A percentile compares a stretch with the other conserved stretches of the same genome.
Conservation (phyloP, 2,113 vertebrate genomes). For the Dendrocopos noguchii region DNA sequence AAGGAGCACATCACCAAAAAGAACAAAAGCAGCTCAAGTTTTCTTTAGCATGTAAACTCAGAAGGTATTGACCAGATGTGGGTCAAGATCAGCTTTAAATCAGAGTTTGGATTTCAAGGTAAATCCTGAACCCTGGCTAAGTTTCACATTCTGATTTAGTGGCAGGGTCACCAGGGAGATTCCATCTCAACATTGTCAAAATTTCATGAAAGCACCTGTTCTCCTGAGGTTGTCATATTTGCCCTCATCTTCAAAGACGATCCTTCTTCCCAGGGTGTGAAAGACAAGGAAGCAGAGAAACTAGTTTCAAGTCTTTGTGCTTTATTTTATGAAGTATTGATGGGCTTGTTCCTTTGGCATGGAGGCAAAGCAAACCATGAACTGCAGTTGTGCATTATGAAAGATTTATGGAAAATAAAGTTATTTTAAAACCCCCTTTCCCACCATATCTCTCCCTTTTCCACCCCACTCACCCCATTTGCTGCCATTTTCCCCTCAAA, state of each 20-base stretch:
- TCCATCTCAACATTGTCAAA: not conserved
- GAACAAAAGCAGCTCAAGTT: not conserved
- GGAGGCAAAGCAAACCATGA: too few relatives aligned
- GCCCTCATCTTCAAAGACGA: not conserved
- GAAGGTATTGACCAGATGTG: not conserved
- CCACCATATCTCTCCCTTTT: too few relatives aligned
- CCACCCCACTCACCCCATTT: too few relatives aligned
- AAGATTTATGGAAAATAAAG: too few relatives aligned
- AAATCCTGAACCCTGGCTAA: not conserved
- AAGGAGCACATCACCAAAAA: not conserved
- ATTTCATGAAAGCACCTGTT: not conserved
- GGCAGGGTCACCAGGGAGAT: not conserved
- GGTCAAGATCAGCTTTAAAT: constrained; percentile 4
- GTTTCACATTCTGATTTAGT: constrained; percentile 10
- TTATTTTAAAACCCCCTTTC: too few relatives aligned
- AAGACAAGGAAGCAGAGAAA: not conserved
- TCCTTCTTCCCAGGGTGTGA: not conserved
- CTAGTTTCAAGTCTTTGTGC: not conserved
- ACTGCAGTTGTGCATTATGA: too few relatives aligned
- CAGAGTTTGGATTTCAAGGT: not conserved
- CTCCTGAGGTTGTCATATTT: not conserved
- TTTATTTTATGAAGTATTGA: too few relatives aligned
- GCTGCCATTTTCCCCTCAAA: too few relatives aligned
- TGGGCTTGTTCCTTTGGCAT: too few relatives aligned
- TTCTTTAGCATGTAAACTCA: constrained; percentile 6